A percentile compares a stretch with the other conserved stretches of the same genome.
These are phyloP conservation scores for Gonatopus flavifemur DNA, from an alignment of 1,140 invertebrate genomes.

Conservation along the genomic window DNA sequence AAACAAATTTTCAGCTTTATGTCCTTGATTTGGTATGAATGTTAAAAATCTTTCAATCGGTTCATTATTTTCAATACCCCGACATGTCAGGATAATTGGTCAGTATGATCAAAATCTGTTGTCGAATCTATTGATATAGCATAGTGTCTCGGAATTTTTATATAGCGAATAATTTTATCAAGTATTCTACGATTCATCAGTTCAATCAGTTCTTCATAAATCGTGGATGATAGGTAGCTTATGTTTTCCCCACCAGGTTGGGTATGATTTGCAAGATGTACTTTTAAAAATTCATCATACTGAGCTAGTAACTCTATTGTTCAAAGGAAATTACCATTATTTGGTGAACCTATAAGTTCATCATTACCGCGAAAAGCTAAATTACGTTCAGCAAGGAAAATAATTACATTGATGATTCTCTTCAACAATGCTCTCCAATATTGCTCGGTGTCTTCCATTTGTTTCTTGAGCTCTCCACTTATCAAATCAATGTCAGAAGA, in stretches of 20 bases:
- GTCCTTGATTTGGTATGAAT: slow-evolving; percentile 26
- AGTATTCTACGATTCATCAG: not conserved
- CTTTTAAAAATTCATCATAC: slow-evolving; percentile 24
- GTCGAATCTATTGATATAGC: slow-evolving; percentile 15
- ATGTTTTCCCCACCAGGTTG: slow-evolving; percentile 6
- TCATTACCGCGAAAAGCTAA: slow-evolving; percentile 26
- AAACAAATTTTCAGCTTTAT: slow-evolving; percentile 30
- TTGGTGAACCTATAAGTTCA: slow-evolving; percentile 26
- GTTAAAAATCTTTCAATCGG: slow-evolving; percentile 11
- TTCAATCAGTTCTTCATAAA: slow-evolving; percentile 9
- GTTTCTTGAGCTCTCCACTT: too few species aligned
- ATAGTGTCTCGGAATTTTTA: slow-evolving; percentile 14
- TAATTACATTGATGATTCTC: not conserved
- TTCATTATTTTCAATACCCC: not conserved
- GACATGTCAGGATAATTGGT: slow-evolving; percentile 8
- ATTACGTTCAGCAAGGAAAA: slow-evolving; percentile 17
- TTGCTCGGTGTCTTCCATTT: too few species aligned
- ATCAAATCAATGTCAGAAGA: too few species aligned
- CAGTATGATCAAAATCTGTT: slow-evolving; percentile 8
- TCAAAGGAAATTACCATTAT: slow-evolving; percentile 32
- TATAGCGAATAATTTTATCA: slow-evolving; percentile 14
- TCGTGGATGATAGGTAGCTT: slow-evolving; percentile 12
- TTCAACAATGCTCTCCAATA: not conserved
- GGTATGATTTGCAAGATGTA: slow-evolving; percentile 10
- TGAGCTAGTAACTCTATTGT: slow-evolving; percentile 27